A percentile compares a stretch with the other conserved stretches of the same genome.
Conservation (phyloP, 2,888 invertebrate genomes). For the Eupeodes luniger region DNA sequence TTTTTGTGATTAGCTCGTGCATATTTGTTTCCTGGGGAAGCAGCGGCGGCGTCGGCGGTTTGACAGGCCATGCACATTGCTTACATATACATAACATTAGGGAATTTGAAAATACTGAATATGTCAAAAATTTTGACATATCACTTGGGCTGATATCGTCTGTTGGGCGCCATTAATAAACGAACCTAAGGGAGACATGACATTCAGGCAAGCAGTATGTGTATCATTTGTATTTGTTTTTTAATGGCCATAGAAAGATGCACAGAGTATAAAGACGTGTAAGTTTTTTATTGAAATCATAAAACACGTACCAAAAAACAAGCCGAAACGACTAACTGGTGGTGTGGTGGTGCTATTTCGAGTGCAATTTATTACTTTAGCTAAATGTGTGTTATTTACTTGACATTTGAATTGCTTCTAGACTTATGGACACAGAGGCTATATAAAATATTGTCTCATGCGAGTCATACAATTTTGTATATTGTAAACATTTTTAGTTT, state of each 20-base stretch:
- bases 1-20: conserved; percentile 28
- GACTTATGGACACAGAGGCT: background rate
- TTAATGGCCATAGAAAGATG: background rate
- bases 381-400: background rate
- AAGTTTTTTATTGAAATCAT: conserved; percentile 50
- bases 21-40: conserved; percentile 36
- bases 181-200: conserved; percentile 23
- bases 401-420: background rate
- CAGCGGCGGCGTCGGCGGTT: background rate
- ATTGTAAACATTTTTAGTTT: no score
- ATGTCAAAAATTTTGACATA: conserved; percentile 60
- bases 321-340: conserved; percentile 1
- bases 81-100: conserved; percentile 14
- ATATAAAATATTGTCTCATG: background rate
- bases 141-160: conserved; percentile 48
- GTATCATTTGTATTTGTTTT: background rate
- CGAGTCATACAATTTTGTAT: no score
- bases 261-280: conserved; percentile 9
- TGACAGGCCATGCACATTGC: background rate
- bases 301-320: conserved; percentile 20
- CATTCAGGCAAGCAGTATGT: conserved; percentile 6
- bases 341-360: background rate
- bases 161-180: conserved; percentile 61
- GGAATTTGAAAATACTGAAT: conserved; percentile 47
- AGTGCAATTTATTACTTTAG: conserved; percentile 47